A percentile compares a stretch with the other conserved stretches of the same genome.
These are phyloP conservation scores for Corythaixoides concolor DNA, from an alignment of 2,113 vertebrate genomes.

Conservation along the genomic window DNA sequence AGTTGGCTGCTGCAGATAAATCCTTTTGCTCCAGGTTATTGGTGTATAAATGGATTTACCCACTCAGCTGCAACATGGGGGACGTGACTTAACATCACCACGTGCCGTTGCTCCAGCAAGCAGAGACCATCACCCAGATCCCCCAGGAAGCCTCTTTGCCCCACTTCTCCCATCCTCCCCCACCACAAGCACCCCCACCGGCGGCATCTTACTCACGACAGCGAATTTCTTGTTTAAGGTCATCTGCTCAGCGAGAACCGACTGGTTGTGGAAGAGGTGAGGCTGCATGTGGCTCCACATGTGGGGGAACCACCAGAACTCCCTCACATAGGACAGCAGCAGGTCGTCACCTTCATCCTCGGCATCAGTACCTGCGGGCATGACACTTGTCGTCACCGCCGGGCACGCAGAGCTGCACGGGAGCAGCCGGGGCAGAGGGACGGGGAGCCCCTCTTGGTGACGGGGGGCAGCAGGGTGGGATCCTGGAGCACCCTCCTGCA, in stretches of 20 bases:
- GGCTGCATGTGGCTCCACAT: constrained; percentile 99
- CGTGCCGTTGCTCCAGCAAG: not conserved
- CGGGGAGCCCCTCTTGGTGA: not conserved
- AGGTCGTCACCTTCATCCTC: constrained; percentile 95
- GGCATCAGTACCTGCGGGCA: constrained; percentile 85
- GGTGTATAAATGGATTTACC: not conserved
- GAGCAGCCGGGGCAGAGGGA: not conserved
- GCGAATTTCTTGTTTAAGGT: constrained; percentile 97
- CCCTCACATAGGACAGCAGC: constrained; percentile 89
- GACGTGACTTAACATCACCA: not conserved
- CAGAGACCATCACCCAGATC: not conserved
- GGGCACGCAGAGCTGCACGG: rapidly evolving
- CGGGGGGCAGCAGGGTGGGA: not conserved
- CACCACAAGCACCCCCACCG: not conserved
- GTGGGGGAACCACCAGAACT: constrained; percentile 99
- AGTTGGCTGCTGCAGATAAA: not conserved
- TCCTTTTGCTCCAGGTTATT: not conserved
- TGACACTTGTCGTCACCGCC: rapidly evolving
- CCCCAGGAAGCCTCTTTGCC: not conserved
- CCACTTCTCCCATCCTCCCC: not conserved
- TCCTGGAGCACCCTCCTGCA: not conserved
- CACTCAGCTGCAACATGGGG: not conserved
- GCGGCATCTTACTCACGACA: constrained; percentile 83
- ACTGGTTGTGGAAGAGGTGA: constrained; percentile 98
- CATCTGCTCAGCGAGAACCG: constrained; percentile 95